Evolutionary conservation across 2,113 vertebrate genomes (phyloP).

Genomic region (Lepisosteus osseus): DNA sequence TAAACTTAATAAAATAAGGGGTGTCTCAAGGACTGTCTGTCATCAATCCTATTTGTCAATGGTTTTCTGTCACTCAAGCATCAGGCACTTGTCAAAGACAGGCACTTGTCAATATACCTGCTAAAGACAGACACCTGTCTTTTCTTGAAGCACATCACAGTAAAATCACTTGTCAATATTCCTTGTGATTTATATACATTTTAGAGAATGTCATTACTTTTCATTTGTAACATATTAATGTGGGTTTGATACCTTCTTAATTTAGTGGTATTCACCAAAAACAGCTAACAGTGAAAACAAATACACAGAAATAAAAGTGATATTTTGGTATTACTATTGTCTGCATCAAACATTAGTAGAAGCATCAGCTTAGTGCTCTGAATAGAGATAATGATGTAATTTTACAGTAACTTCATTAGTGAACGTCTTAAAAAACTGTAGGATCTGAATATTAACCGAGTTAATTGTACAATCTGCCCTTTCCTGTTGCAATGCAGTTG

Average conservation of each 20-base stretch:
- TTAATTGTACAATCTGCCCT: too few relatives aligned
- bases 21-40: slow-evolving; percentile 25
- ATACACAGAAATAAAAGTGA: not conserved
- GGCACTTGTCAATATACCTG: slow-evolving; percentile 41
- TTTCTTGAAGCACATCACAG: slow-evolving; percentile 26
- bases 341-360: not conserved
- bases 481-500: too few relatives aligned
- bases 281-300: too few relatives aligned
- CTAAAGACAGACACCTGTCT: slow-evolving; percentile 43
- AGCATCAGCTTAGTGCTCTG: slow-evolving; percentile 10
- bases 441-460: not conserved
- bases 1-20: slow-evolving; percentile 10
- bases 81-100: slow-evolving; percentile 33
- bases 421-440: not conserved
- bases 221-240: slow-evolving; percentile 17
- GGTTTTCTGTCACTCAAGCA: slow-evolving; percentile 35
- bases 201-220: slow-evolving; percentile 18
- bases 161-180: slow-evolving; percentile 38
- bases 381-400: slow-evolving; percentile 4
- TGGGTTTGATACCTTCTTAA: too few relatives aligned
- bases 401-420: not conserved
- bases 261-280: too few relatives aligned
- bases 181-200: slow-evolving; percentile 41
- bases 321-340: not conserved
- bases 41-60: slow-evolving; percentile 39